These are phyloP conservation scores for Parascotia fuliginaria DNA, from an alignment of 2,888 invertebrate species.

Conservation along the genomic window DNA sequence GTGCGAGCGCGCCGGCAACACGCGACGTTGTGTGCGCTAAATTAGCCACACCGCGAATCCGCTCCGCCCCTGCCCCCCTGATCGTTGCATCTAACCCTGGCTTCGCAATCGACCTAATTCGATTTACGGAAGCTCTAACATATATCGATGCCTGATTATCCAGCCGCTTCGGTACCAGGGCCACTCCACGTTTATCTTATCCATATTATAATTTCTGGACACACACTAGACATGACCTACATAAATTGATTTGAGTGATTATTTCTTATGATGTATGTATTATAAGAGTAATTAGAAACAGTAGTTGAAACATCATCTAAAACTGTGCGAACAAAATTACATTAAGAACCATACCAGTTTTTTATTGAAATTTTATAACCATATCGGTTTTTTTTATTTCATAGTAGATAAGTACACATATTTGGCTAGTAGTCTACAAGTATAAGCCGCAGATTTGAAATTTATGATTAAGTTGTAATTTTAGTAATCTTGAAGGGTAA, in stretches of 20 bases:
- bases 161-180: slow-evolving; percentile 40
- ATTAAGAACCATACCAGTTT: too few species aligned
- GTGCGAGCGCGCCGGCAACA: slow-evolving; percentile 73
- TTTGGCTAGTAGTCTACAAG: not conserved
- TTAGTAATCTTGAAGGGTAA: slow-evolving; percentile 1
- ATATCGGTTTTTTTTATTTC: not conserved
- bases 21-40: slow-evolving; percentile 79
- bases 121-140: slow-evolving; percentile 71
- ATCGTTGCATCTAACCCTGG: slow-evolving; percentile 72
- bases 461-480: not conserved
- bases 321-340: too few species aligned
- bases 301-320: too few species aligned
- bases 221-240: slow-evolving; percentile 47
- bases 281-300: not conserved
- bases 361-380: too few species aligned
- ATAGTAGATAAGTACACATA: not conserved
- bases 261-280: not conserved
- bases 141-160: slow-evolving; percentile 45
- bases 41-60: slow-evolving; percentile 71
- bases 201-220: slow-evolving; percentile 29
- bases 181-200: slow-evolving; percentile 51
- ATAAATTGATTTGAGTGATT: slow-evolving; percentile 31
- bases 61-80: slow-evolving; percentile 63
- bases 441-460: not conserved
- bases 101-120: slow-evolving; percentile 76